A percentile compares a stretch with the other conserved stretches of the same genome.
Evolutionary conservation across 2,888 invertebrate genomes (phyloP).

Genomic region (Drosophila falleni): DNA sequence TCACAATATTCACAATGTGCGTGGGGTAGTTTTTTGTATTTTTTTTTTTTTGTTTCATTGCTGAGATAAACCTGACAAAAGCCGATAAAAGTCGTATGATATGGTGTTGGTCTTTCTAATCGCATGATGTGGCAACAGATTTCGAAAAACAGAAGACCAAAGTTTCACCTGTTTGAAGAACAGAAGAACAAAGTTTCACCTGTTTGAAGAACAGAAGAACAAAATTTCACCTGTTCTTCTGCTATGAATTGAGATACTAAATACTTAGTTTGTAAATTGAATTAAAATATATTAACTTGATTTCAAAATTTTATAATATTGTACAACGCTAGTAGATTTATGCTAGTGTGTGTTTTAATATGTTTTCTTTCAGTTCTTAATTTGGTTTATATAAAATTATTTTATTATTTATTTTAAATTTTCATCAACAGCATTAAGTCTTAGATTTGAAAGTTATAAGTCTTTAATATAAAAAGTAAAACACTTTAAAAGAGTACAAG

Average conservation of each 20-base stretch:
- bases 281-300: not conserved
- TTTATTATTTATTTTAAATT: too few relatives aligned
- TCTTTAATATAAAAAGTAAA: too few relatives aligned
- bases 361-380: too few relatives aligned
- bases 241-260: not conserved
- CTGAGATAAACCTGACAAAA: constrained; percentile 57
- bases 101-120: constrained; percentile 24
- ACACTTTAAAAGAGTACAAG: not conserved
- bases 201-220: not conserved
- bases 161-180: constrained; percentile 25
- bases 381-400: too few relatives aligned
- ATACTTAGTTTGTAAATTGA: not conserved
- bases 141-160: not conserved
- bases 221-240: constrained; percentile 24
- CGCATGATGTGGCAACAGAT: constrained; percentile 8
- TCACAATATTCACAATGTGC: constrained; percentile 27
- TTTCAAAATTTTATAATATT: too few relatives aligned
- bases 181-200: constrained; percentile 11
- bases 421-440: too few relatives aligned
- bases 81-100: constrained; percentile 58
- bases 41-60: constrained; percentile 7
- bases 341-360: too few relatives aligned
- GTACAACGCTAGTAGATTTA: too few relatives aligned
- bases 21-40: constrained; percentile 31
- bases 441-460: too few relatives aligned